Evolutionary conservation across 2,113 vertebrate genomes (phyloP).

Genomic region (Arenaria interpres): DNA sequence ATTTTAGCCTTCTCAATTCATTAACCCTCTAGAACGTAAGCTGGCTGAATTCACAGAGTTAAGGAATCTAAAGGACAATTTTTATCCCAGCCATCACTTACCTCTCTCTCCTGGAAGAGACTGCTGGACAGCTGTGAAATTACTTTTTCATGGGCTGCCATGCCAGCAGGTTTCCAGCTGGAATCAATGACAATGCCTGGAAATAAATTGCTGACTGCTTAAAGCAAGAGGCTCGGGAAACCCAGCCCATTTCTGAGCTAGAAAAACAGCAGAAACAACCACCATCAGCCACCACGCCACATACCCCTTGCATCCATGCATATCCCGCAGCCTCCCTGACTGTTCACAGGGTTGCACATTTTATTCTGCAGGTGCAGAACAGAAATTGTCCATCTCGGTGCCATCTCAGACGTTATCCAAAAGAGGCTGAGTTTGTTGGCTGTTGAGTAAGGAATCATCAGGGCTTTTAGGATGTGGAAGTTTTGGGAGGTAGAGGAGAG

Average conservation of each 20-base stretch:
- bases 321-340: background rate
- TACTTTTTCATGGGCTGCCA: background rate
- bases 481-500: background rate
- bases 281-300: background rate
- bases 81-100: background rate
- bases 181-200: background rate
- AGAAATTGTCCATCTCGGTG: background rate
- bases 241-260: background rate
- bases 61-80: background rate
- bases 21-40: background rate
- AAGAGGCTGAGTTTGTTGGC: background rate
- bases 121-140: background rate
- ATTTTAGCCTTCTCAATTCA: background rate
- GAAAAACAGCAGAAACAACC: background rate
- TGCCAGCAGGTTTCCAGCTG: background rate
- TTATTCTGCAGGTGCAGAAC: background rate
- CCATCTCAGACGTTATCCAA: background rate
- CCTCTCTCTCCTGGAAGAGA: background rate
- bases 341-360: rapidly evolving
- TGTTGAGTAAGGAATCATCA: background rate
- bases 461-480: background rate
- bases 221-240: background rate
- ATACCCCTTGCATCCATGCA: background rate
- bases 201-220: background rate
- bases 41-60: background rate